Evolutionary conservation across 2,888 invertebrate species (phyloP), one percentile per base, ranked within the genome.

Genomic region (Gymnocheta viridis): DNA sequence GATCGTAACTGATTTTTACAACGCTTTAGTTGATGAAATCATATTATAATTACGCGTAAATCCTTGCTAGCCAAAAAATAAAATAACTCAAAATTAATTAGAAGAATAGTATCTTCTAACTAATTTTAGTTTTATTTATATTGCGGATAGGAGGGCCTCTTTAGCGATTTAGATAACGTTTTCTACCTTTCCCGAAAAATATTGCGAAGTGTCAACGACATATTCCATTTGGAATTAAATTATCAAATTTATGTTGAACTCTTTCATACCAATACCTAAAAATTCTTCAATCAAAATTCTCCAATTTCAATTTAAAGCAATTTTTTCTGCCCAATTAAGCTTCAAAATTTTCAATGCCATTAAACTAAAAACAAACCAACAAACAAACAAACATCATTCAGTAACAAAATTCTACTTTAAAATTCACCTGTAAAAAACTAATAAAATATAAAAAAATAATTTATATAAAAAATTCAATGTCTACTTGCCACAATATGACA

Each of bases 311-410:
- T 47, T 38, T 19, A 60, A 56, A 56, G 32, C 64, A 64, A 64
- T 51, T 56, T 56, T 29, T 44, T 47, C 44, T 32, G 2, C n/a
- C 35, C 64, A 80, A 60, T 58, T 51, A 80, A 81, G 77, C 54
- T 69, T 81, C 77, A 84, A 77, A 49, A 78, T 81, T 84, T 84
- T 81, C 84, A 84, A 84, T 84, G 81, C 77, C 84, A 84, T 81
- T 81, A 54, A 27, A 72, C 49, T 27, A 56, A 51, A 41, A 70
- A 32, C 27, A 51, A 78, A 29, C 14, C 35, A 70, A 49, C 22
- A 51, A 78, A 29, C 14, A 47, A 70, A 49, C 22, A 38, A 80
- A 56, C 51, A 74, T 69, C n/a, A 62, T 49, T 66, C 58, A 58
- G 49, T 44, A 44, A 56, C 24, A 56, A 72, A 41, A 62, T 73